Evolutionary conservation across 1,140 invertebrate genomes (phyloP), one percentile per base, ranked within the genome.

Genomic region (Zaprionus camerounensis): DNA sequence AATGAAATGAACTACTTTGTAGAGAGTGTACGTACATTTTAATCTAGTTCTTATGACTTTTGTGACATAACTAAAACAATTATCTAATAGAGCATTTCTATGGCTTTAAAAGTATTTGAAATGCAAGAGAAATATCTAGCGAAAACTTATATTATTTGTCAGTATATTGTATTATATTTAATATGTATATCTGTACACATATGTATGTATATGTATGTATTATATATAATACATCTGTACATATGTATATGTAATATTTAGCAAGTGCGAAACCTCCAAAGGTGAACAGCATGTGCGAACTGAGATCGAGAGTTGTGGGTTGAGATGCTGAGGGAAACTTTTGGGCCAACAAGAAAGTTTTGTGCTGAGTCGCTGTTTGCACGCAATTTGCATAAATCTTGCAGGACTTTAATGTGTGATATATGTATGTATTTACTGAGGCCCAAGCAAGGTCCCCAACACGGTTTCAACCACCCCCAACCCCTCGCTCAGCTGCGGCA

Each of bases 351-450:
- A 58, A n/a, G 24, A 4, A 46, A 61, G 24, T 46, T 61, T 61
- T 64, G 62, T 38, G 49, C 31, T 28, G 28, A 36, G 5, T 53
- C 28, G 44, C 15, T 17, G 22, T 58, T 72, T 72, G 17, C 46
- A 41, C 36, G 15, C 55, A 66, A 72, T 72, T 72, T 53, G 55
- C 63, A 41, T 58, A 28, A 72, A 31, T 72, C 70, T 67, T 46
- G 24, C 57, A 68, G 49, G 64, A 73, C 58, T 61, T 44, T 53
- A 70, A 57, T 71, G 53, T 28, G 46, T 51, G 20, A 20, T 51
- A 20, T 51, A 34, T 34, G 31, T 31, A 31, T 31, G 31, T 34
- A 34, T 34, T 34, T 34, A 34, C 31, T 34, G 9, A 11, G 31
- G 3, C 31, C 31, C 28, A 31, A 31, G 28, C 28, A 11, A 3